These are phyloP conservation scores for Petrocephalus schoutedeni DNA, from an alignment of 2,797 vertebrate genomes.

Conservation along the genomic window DNA sequence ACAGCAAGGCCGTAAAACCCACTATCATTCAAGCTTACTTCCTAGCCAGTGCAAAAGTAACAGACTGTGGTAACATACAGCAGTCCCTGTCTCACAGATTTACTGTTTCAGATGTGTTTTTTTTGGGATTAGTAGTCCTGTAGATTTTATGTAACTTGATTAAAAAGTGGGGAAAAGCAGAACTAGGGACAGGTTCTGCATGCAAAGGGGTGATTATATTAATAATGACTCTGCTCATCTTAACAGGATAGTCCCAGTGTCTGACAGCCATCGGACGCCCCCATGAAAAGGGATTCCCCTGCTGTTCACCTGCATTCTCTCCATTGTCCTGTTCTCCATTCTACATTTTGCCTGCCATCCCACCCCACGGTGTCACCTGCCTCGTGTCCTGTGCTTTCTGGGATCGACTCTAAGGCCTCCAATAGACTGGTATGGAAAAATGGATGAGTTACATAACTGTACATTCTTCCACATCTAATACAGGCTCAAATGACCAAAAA, in stretches of 20 bases:
- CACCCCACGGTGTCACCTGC: not conserved
- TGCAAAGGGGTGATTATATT: not conserved
- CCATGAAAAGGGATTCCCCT: not conserved
- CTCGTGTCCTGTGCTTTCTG: not conserved
- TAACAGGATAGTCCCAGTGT: not conserved
- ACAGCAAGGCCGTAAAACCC: not conserved
- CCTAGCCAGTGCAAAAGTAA: not conserved
- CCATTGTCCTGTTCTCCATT: not conserved
- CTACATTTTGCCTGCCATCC: not conserved
- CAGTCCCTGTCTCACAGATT: not conserved
- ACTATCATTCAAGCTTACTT: not conserved
- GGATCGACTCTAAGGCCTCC: not conserved
- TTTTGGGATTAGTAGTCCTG: not conserved
- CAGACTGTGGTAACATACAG: not conserved
- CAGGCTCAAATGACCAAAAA: not conserved
- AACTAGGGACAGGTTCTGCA: not conserved
- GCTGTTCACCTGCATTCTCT: not conserved
- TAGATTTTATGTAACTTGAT: not conserved
- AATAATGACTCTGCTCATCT: not conserved
- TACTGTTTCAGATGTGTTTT: not conserved
- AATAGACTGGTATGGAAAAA: conserved; percentile 1
- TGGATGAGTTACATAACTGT: not conserved
- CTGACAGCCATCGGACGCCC: not conserved
- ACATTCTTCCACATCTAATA: not conserved
- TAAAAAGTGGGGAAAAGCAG: not conserved